A percentile compares a stretch with the other conserved stretches of the same genome.
Evolutionary conservation across 2,888 invertebrate genomes (phyloP).

Genomic region (Phania funesta): DNA sequence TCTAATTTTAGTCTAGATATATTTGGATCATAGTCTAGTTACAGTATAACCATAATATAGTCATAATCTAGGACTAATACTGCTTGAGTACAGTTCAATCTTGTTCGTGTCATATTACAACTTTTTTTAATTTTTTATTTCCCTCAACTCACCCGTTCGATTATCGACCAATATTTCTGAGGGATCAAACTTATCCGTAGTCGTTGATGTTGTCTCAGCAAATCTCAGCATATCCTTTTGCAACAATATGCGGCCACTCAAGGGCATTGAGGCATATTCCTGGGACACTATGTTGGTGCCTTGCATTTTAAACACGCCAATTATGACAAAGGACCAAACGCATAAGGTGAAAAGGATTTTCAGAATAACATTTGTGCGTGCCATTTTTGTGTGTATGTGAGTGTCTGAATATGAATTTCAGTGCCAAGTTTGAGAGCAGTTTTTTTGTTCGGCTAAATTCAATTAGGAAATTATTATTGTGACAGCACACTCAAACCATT

Average conservation of each 20-base stretch:
- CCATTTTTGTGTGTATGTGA: too few species aligned
- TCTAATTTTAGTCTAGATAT: too few species aligned
- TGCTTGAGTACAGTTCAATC: too few species aligned
- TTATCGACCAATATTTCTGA: constrained; percentile 80
- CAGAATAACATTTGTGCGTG: constrained; percentile 78
- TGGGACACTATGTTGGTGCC: constrained; percentile 78
- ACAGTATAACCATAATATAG: too few species aligned
- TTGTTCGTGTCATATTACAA: too few species aligned
- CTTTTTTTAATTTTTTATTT: too few species aligned
- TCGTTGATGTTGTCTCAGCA: constrained; percentile 79
- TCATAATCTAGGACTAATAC: too few species aligned
- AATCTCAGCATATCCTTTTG: constrained; percentile 79
- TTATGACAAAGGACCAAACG: constrained; percentile 80
- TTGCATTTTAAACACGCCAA: constrained; percentile 80
- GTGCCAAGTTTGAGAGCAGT: not conserved
- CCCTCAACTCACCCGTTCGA: constrained; percentile 77
- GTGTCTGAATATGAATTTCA: not conserved
- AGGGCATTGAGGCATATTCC: constrained; percentile 77
- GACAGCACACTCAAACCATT: constrained; percentile 25
- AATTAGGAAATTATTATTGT: constrained; percentile 15
- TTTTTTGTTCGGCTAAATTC: not conserved
- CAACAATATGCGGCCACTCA: constrained; percentile 79
- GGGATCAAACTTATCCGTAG: constrained; percentile 80
- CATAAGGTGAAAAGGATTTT: constrained; percentile 80
- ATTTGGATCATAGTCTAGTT: too few species aligned